phyloP scores from a whole-genome alignment of 2,888 invertebrate species.

The Rhamphomyia laevipes region DNA sequence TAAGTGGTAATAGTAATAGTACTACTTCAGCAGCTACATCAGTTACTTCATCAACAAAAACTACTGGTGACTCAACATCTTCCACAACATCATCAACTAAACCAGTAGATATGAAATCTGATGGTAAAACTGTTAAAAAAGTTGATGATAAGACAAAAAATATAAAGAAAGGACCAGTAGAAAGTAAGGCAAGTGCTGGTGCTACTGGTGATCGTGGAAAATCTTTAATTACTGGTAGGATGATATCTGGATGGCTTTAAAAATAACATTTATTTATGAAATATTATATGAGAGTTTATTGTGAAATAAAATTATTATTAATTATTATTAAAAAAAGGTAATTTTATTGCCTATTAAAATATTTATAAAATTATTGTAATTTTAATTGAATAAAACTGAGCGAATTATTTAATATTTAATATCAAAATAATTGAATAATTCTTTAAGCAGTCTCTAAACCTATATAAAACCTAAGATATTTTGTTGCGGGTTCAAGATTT shows the following conservation, averaged over 20 bases:
- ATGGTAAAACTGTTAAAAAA: slow-evolving; percentile 9
- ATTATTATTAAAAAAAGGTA: too few relatives aligned
- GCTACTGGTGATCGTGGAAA: slow-evolving; percentile 49
- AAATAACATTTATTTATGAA: neutral
- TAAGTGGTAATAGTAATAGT: too few relatives aligned
- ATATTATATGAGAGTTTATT: too few relatives aligned
- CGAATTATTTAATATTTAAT: too few relatives aligned
- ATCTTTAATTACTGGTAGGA: slow-evolving; percentile 60
- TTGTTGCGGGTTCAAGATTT: too few relatives aligned
- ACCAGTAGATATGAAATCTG: slow-evolving; percentile 20
- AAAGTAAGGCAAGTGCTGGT: slow-evolving; percentile 4
- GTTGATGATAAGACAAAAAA: slow-evolving; percentile 14
- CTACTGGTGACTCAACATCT: slow-evolving; percentile 21
- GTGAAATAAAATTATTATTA: too few relatives aligned
- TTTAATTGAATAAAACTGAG: too few relatives aligned
- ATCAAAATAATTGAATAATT: too few relatives aligned
- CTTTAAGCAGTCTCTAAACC: too few relatives aligned
- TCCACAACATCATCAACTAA: slow-evolving; percentile 18
- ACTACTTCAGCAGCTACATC: neutral
- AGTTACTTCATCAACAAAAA: slow-evolving; percentile 11
- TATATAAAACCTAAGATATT: too few relatives aligned
- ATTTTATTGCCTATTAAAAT: too few relatives aligned
- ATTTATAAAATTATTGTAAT: too few relatives aligned
- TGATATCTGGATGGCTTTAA: slow-evolving; percentile 64
- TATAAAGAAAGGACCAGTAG: slow-evolving; percentile 17